Conservation (phyloP, 2,113 vertebrate species). For the Cairina moschata region DNA sequence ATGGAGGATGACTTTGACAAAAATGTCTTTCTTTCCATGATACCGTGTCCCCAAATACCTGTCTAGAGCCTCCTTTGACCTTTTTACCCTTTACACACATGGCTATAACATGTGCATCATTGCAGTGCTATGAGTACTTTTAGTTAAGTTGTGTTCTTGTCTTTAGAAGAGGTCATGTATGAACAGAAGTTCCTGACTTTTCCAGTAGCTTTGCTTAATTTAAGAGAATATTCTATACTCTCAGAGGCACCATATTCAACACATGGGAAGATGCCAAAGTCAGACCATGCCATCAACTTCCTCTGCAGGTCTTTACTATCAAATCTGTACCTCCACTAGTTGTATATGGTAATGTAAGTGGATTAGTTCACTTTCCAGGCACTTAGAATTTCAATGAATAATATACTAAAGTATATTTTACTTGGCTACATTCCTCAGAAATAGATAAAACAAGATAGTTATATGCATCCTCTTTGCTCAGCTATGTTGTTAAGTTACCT, state of each 20-base stretch:
- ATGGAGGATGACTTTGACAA: not conserved
- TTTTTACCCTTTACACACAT: not conserved
- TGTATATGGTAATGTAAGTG: not conserved
- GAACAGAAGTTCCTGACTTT: not conserved
- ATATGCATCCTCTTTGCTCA: not conserved
- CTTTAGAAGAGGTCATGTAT: not conserved
- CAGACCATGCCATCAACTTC: not conserved
- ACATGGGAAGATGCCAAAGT: not conserved
- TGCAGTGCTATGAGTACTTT: not conserved
- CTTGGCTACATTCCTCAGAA: not conserved
- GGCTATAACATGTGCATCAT: not conserved
- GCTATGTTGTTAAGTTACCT: not conserved
- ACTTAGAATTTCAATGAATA: not conserved
- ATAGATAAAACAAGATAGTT: not conserved
- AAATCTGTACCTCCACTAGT: not conserved
- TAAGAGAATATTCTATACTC: not conserved
- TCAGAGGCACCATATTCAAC: not conserved
- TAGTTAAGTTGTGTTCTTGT: accelerated
- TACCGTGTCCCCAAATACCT: not conserved
- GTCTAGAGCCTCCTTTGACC: not conserved
- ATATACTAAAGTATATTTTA: not conserved
- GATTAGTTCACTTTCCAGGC: not conserved
- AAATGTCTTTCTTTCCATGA: not conserved
- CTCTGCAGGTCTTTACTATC: not conserved
- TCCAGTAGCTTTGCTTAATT: not conserved